A percentile compares a stretch with the other conserved stretches of the same genome.
phyloP scores from a whole-genome alignment of 2,113 vertebrate species.

The Cyphotilapia sp. region DNA sequence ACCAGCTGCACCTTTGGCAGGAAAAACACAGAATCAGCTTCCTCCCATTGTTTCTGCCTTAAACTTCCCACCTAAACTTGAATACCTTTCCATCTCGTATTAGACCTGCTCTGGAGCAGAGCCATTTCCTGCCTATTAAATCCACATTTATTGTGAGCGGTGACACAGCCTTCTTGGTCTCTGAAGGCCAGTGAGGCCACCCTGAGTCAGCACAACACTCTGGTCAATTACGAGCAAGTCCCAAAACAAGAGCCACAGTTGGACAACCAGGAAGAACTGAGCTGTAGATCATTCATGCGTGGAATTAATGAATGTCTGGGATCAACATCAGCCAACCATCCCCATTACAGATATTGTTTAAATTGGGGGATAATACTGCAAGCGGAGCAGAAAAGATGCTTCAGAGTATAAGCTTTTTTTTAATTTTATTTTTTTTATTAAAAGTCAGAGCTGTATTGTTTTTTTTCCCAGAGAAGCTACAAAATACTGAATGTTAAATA shows the following conservation, averaged over 20 bases:
- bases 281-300: not conserved
- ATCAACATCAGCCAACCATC: not conserved
- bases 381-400: not conserved
- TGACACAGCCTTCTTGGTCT: not conserved
- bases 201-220: conserved; percentile 38
- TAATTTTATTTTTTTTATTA: rapidly evolving
- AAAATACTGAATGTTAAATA: not conserved
- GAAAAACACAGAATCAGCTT: conserved; percentile 56
- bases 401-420: not conserved
- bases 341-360: not conserved
- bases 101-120: not conserved
- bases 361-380: not conserved
- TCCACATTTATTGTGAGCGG: not conserved
- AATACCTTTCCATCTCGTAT: not conserved
- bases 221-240: conserved; percentile 10
- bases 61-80: conserved; percentile 23
- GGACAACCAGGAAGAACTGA: not conserved
- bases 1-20: conserved; percentile 27
- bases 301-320: conserved; percentile 20
- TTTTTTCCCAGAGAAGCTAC: not conserved
- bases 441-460: not conserved
- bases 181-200: not conserved
- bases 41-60: not conserved
- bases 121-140: conserved; percentile 38
- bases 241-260: not conserved